Base-by-base conservation (phyloP, 2,888 invertebrate genomes). In the Aricia artaxerxes region DNA sequence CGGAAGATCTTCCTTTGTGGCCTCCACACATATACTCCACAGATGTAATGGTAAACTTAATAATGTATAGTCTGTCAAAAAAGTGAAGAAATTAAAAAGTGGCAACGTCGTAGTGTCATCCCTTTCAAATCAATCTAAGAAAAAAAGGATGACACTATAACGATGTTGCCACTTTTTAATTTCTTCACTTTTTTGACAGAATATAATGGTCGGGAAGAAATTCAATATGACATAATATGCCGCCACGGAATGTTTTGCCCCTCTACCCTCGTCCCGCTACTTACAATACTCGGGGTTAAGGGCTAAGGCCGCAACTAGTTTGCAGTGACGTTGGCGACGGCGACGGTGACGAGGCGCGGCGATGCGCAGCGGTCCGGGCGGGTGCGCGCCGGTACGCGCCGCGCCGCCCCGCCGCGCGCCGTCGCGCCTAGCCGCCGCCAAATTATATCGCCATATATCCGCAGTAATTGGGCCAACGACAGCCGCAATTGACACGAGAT, bases 311-410 rank as follows among this genome's bases (percentile, higher is more conserved):
- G 81, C 79, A 81, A 78, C 81, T 83, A 83, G 84, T 83, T 80
- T 80, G 81, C 81, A 80, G 84, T 81, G 81, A 80, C 85, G 85
- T 84, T 84, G 86, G 84, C 84, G 87, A 38, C 5, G 57, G 84
- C 81, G 81, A 81, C 85, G 85, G 84, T 84, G 86, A 84, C 83
- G 87, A 69, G 31, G 35, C 84, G 84, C 83, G 84, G 83, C 84
- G 84, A 85, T 82, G 84, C 83, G 84, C 81, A 81, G 81, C 84
- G 83, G 82, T 5, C 80, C 81, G 82, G 81, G 89, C 89, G 83
- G 38, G 77, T 77, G 78, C 81, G 82, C 80, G 76, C 77, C 80
- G 64, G 57, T 57, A 57, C 57, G 57, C 57, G 57, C 57, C 80
- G 61, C 60, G 73, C 78, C 77, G 44, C 61, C 80, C 75, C 79